A percentile compares a stretch with the other conserved stretches of the same genome.
These are phyloP conservation scores for Plectus sambesii DNA, from an alignment of 1,140 invertebrate genomes.

Conservation along the genomic window DNA sequence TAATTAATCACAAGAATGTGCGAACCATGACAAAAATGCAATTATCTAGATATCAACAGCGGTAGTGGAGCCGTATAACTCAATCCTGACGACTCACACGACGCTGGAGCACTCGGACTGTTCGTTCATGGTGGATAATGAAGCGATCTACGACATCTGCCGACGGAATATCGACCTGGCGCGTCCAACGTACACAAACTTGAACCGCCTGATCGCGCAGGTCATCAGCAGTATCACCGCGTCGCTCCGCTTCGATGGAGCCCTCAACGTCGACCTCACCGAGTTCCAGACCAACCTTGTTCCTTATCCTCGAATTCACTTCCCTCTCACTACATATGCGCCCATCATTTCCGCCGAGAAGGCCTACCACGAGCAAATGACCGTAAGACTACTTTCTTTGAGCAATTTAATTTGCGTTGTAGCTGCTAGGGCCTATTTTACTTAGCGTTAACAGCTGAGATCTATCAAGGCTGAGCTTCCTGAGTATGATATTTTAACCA, in stretches of 20 bases:
- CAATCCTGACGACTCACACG: slow-evolving; percentile 58
- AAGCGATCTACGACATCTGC: slow-evolving; percentile 84
- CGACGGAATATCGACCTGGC: slow-evolving; percentile 71
- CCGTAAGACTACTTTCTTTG: slow-evolving; percentile 34
- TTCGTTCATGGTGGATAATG: slow-evolving; percentile 57
- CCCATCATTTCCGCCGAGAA: slow-evolving; percentile 43
- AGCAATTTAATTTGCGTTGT: not conserved
- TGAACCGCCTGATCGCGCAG: slow-evolving; percentile 67
- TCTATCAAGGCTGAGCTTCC: too few species aligned
- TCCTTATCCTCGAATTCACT: slow-evolving; percentile 63
- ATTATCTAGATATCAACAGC: slow-evolving; percentile 47
- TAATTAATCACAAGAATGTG: too few species aligned
- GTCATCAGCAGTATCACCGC: slow-evolving; percentile 52
- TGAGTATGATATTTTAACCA: too few species aligned
- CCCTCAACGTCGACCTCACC: slow-evolving; percentile 27
- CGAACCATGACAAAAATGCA: not conserved
- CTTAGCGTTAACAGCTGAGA: too few species aligned
- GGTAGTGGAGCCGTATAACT: slow-evolving; percentile 51
- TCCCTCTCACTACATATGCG: slow-evolving; percentile 39
- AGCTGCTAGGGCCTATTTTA: too few species aligned
- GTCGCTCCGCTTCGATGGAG: slow-evolving; percentile 29
- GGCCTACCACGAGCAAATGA: slow-evolving; percentile 49
- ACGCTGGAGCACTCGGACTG: slow-evolving; percentile 48
- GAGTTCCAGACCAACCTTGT: slow-evolving; percentile 45
- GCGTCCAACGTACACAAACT: slow-evolving; percentile 67